Evolutionary conservation across 1,140 invertebrate species (phyloP), one percentile per base, ranked within the genome.

Genomic region (Myzus persicae): DNA sequence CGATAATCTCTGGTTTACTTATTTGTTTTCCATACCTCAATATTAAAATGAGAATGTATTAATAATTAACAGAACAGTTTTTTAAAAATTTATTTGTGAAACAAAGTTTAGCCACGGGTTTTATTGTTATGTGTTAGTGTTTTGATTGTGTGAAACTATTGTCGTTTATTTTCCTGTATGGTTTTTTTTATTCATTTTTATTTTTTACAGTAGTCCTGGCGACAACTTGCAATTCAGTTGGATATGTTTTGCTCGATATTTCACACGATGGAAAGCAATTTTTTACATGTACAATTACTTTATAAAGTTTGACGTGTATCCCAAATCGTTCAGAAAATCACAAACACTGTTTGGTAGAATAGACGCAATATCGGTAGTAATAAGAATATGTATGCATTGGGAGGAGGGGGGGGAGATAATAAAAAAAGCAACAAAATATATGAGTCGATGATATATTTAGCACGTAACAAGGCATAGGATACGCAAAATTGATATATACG

Each of bases 221-320:
- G n/a, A 51, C 46, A 89, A 51, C n/a, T 36, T 24, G 18, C n/a
- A 48, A n/a, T 48, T 20, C 31, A 11, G 31, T 46, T 22, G 20
- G 87, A 38, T 88, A 38, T 51, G 9, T 89, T 89, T 89, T 44
- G 6, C 20, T 11, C 22, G 46, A 38, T 44, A 48, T 51, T 51
- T 88, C n/a, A 11, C 87, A 11, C 46, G n/a, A 89, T 4, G 36
- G 44, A 51, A 14, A 89, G n/a, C 44, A 89, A 26, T 51, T 89
- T 48, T 51, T 89, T 89, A 88, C 85, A 48, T 88, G 20, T 8
- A 44, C 84, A 46, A 87, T 88, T 88, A 89, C 87, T 89, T 38
- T 51, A 51, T 51, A 51, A 89, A 89, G 46, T 89, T 89, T 89
- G 87, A 89, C 87, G 46, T 44, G 46, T 51, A 24, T 51, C n/a